A percentile compares a stretch with the other conserved stretches of the same genome.
phyloP scores from a whole-genome alignment of 2,797 vertebrate species.

The Sus cebifrons region DNA sequence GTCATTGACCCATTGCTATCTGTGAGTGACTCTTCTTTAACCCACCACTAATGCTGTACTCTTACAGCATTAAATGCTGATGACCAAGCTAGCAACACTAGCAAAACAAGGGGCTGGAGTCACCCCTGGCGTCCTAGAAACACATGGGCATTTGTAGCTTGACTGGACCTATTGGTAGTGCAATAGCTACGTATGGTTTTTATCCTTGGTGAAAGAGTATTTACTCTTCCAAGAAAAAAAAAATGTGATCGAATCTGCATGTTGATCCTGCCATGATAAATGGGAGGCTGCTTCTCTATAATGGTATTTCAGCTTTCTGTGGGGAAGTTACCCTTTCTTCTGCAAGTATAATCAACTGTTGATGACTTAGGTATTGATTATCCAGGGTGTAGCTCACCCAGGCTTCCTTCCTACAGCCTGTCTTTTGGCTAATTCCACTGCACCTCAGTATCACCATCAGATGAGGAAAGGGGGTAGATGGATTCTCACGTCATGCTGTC shows the following conservation, averaged over 20 bases:
- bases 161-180: constrained; percentile 52
- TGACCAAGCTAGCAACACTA: not conserved
- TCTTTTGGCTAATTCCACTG: not conserved
- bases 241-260: not conserved
- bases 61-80: not conserved
- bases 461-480: not conserved
- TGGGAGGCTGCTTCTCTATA: not conserved
- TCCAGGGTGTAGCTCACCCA: not conserved
- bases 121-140: not conserved
- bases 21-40: not conserved
- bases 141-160: not conserved
- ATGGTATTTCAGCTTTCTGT: not conserved
- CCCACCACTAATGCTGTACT: not conserved
- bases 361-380: not conserved
- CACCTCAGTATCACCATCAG: not conserved
- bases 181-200: not conserved
- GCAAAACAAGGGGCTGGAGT: not conserved
- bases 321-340: not conserved
- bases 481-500: not conserved
- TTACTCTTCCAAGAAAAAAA: not conserved
- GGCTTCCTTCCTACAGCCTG: not conserved
- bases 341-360: constrained; percentile 37
- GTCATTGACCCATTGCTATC: not conserved
- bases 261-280: not conserved
- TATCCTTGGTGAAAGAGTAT: constrained; percentile 30